Percentiles rank a stretch among this genome's conserved stretches.
These are phyloP conservation scores for Gallinago undulata DNA, from an alignment of 2,113 vertebrate species.

Conservation along the genomic window DNA sequence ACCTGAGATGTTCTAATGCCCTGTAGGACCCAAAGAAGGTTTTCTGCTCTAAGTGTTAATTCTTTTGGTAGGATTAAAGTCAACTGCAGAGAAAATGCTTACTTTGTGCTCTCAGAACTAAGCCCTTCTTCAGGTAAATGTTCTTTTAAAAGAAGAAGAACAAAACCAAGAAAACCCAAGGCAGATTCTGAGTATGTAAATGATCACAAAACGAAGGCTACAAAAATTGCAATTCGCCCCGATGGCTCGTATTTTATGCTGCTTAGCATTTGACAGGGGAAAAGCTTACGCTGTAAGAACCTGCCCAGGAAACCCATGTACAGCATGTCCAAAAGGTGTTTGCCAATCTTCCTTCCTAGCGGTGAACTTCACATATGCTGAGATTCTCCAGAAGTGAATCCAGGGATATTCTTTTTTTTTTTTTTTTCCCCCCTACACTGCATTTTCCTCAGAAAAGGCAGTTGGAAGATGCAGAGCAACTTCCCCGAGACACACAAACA, in stretches of 20 bases:
- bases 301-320: not conserved
- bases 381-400: not conserved
- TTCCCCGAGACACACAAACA: not conserved
- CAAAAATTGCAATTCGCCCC: not conserved
- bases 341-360: not conserved
- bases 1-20: constrained; percentile 91
- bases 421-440: not conserved
- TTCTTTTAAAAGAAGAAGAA: not conserved
- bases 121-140: constrained; percentile 36
- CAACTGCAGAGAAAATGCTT: constrained; percentile 29
- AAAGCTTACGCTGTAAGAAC: not conserved
- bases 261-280: not conserved
- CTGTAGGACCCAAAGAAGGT: constrained; percentile 78
- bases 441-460: not conserved
- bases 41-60: constrained; percentile 49
- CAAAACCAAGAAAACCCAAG: constrained; percentile 5
- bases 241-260: not conserved
- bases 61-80: constrained; percentile 52
- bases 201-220: not conserved
- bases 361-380: not conserved
- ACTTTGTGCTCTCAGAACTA: constrained; percentile 23
- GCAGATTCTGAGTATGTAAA: constrained; percentile 45
- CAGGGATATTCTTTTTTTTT: not conserved
- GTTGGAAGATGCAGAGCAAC: not conserved
- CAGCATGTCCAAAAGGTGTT: not conserved